Evolutionary conservation across 2,888 invertebrate species (phyloP).

Genomic region (Limnephilus rhombicus): DNA sequence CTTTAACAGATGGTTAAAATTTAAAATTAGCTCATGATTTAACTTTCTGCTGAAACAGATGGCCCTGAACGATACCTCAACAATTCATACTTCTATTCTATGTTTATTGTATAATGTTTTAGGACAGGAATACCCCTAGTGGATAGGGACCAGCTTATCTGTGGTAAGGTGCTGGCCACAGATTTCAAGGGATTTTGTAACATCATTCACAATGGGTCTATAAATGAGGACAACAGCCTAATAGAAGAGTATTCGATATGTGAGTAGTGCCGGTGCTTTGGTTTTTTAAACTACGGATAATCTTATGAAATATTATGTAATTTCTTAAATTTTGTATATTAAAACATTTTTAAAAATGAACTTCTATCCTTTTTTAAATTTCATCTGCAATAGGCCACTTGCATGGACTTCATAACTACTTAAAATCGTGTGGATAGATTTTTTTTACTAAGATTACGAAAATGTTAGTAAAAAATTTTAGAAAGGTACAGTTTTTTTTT

Average conservation of each 20-base stretch:
- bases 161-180: conserved; percentile 74
- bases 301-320: background rate
- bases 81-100: too few relatives aligned
- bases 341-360: background rate
- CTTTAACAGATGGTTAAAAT: too few relatives aligned
- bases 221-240: conserved; percentile 45
- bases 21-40: too few relatives aligned
- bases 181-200: conserved; percentile 76
- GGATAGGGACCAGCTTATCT: conserved; percentile 73
- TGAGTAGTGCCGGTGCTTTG: conserved; percentile 19
- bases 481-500: too few relatives aligned
- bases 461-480: too few relatives aligned
- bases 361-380: background rate
- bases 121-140: conserved; percentile 71
- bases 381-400: too few relatives aligned
- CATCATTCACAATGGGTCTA: conserved; percentile 70
- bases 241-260: conserved; percentile 52
- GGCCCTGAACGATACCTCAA: too few relatives aligned
- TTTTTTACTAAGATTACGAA: too few relatives aligned
- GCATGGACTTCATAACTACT: too few relatives aligned
- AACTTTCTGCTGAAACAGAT: too few relatives aligned
- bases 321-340: background rate
- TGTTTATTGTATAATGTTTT: conserved; percentile 70
- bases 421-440: too few relatives aligned
- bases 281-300: background rate